phyloP scores from a whole-genome alignment of 64 coral and sea anemone species.

The Montipora capricornis region DNA sequence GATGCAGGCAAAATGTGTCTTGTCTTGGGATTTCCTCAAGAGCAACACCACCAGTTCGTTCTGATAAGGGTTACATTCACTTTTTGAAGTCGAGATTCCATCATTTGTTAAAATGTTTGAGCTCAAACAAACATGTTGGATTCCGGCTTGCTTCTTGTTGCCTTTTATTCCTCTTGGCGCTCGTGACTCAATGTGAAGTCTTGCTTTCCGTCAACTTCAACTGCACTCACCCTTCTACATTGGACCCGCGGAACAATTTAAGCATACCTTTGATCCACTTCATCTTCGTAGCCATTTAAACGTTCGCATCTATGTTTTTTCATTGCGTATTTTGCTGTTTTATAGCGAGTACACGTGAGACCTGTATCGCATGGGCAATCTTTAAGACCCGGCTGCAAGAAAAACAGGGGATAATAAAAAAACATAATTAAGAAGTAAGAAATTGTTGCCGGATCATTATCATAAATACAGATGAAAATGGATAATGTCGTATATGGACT shows the following conservation, averaged over 20 bases:
- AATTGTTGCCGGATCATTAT: no score
- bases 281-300: not conserved
- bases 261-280: constrained; percentile 32
- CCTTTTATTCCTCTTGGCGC: not conserved
- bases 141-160: not conserved
- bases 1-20: no score
- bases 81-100: not conserved
- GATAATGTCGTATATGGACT: no score
- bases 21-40: no score
- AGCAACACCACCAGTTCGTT: no score
- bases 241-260: not conserved
- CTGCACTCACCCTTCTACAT: not conserved
- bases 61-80: no score
- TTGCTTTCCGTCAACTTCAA: not conserved
- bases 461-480: no score
- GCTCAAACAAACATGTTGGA: not conserved
- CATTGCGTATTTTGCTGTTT: not conserved
- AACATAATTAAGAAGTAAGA: not conserved
- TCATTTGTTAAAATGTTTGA: not conserved
- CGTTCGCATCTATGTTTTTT: constrained; percentile 49
- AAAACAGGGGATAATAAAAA: not conserved
- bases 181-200: not conserved
- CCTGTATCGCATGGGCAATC: constrained; percentile 25
- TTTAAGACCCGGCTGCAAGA: constrained; percentile 25
- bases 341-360: constrained; percentile 32